phyloP scores from a whole-genome alignment of 2,797 vertebrate genomes.

The Pteropus rufus region DNA sequence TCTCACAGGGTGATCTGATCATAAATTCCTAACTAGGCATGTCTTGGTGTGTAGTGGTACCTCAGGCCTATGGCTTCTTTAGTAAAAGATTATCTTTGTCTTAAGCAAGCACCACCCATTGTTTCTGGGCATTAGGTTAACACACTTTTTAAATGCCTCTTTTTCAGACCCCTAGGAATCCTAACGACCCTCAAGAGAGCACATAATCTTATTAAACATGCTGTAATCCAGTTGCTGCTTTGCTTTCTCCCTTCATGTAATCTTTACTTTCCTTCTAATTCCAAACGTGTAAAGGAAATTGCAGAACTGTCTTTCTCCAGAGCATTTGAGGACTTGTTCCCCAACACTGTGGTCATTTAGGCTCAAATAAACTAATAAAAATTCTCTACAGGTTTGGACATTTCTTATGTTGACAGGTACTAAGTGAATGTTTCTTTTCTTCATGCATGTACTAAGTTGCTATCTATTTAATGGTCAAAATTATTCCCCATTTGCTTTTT shows the following conservation, averaged over 20 bases:
- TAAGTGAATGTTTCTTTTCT: neutral
- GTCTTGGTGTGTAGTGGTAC: no score
- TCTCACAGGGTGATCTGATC: neutral
- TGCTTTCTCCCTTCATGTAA: neutral
- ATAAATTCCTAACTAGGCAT: neutral
- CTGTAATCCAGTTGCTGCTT: neutral
- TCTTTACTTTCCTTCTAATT: neutral
- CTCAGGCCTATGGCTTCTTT: neutral
- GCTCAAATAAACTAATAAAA: neutral
- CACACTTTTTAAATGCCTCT: neutral
- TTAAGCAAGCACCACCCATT: neutral
- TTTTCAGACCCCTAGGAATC: neutral
- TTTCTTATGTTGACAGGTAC: neutral
- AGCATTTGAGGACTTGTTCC: neutral
- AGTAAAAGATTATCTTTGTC: neutral
- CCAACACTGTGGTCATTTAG: neutral
- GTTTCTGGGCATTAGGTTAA: neutral
- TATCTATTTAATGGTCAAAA: neutral
- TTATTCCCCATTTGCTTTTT: neutral
- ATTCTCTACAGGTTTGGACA: neutral
- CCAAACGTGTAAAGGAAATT: neutral
- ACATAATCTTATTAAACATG: neutral
- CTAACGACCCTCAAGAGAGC: neutral
- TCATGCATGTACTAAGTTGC: neutral
- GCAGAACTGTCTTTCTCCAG: neutral